Percentiles rank a stretch among this genome's conserved stretches.
Conservation (phyloP, 2,888 invertebrate genomes). For the Cerastoderma edule region DNA sequence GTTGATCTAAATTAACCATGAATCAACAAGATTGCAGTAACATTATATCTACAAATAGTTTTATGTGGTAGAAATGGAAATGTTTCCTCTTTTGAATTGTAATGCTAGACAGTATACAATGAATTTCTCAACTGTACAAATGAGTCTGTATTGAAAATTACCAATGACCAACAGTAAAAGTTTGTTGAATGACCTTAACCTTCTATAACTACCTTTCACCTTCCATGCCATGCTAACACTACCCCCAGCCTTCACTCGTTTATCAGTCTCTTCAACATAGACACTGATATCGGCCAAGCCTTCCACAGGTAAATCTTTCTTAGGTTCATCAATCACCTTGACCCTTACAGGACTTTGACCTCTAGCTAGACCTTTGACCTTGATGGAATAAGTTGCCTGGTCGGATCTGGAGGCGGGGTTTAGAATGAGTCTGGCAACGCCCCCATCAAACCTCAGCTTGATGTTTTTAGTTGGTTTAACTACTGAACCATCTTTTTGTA, state of each 20-base stretch:
- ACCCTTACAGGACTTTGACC: constrained; percentile 19
- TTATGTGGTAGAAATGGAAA: too few species aligned
- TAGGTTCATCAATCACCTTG: constrained; percentile 5
- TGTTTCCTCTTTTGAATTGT: too few species aligned
- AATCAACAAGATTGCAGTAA: too few species aligned
- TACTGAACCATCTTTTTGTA: constrained; percentile 17
- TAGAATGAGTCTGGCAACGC: neutral
- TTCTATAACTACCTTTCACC: constrained; percentile 2
- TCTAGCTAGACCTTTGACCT: constrained; percentile 9
- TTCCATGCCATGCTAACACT: constrained; percentile 14
- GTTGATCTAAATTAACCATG: too few species aligned
- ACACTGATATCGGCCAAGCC: too few species aligned
- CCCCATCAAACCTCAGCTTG: constrained; percentile 10
- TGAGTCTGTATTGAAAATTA: too few species aligned
- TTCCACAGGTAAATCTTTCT: too few species aligned
- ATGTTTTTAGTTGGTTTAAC: constrained; percentile 16
- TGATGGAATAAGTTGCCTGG: constrained; percentile 11
- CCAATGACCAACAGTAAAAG: too few species aligned
- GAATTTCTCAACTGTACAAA: too few species aligned
- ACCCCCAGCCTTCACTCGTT: neutral
- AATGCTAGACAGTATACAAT: too few species aligned
- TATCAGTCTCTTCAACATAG: neutral
- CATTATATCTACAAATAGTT: too few species aligned
- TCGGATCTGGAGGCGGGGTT: constrained; percentile 1
- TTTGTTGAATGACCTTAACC: too few species aligned